Conservation (phyloP, 92 coral and sea anemone genomes). For the Galaxea fascicularis region DNA sequence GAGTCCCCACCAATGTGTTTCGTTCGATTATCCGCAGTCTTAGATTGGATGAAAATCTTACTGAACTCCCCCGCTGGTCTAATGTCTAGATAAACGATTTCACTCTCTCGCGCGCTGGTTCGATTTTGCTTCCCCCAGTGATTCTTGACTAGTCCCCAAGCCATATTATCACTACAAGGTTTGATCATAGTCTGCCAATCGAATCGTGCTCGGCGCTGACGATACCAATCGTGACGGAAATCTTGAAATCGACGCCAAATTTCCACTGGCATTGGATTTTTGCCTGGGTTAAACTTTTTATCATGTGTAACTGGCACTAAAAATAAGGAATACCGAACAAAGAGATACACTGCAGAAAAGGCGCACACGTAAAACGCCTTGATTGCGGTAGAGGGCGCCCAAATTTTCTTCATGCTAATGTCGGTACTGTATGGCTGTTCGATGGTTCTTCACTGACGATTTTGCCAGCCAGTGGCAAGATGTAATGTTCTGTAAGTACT, state of each 20-base stretch:
- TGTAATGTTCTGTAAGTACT: neutral
- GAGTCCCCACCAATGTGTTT: conserved; percentile 80
- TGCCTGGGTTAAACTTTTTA: conserved; percentile 20
- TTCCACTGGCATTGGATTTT: conserved; percentile 2
- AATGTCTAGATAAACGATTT: conserved; percentile 53
- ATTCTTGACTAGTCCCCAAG: conserved; percentile 58
- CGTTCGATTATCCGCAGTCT: neutral
- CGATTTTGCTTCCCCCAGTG: conserved; percentile 68
- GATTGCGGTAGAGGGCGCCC: conserved; percentile 14
- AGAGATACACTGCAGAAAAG: conserved; percentile 39
- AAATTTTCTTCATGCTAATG: conserved; percentile 8
- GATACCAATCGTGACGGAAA: conserved; percentile 71
- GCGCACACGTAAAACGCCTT: conserved; percentile 35
- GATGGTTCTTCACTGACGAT: conserved; percentile 21
- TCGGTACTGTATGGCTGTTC: conserved; percentile 27
- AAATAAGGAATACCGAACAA: conserved; percentile 35
- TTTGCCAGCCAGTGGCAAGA: conserved; percentile 27
- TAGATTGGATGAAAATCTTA: too few species aligned
- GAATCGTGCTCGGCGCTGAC: conserved; percentile 65
- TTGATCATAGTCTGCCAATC: conserved; percentile 71
- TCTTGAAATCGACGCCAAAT: conserved; percentile 21
- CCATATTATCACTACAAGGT: conserved; percentile 68
- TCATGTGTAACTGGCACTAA: conserved; percentile 14
- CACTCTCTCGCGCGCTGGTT: conserved; percentile 69
- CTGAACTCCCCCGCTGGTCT: conserved; percentile 23